phyloP scores from a whole-genome alignment of 2,888 invertebrate genomes.

The Glaucopsyche alexis region DNA sequence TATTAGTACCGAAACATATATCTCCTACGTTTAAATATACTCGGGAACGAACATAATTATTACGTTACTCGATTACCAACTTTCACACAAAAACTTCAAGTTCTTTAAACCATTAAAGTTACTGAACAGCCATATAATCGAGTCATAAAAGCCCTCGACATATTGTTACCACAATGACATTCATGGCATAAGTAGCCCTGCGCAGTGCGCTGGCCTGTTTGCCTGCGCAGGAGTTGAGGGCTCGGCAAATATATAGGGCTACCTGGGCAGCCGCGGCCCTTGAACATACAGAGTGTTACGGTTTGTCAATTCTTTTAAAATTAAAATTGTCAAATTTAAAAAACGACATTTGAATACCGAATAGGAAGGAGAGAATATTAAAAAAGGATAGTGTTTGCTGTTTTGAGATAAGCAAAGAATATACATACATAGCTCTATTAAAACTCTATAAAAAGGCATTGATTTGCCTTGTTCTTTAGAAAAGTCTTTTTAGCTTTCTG shows the following conservation, averaged over 20 bases:
- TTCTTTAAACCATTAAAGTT: not conserved
- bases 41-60: too few species aligned
- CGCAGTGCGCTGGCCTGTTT: constrained; percentile 25
- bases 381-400: too few species aligned
- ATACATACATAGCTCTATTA: too few species aligned
- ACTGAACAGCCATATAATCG: not conserved
- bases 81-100: not conserved
- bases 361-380: too few species aligned
- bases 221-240: constrained; percentile 29
- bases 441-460: too few species aligned
- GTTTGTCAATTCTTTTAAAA: not conserved
- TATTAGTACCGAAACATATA: not conserved
- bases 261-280: constrained; percentile 39
- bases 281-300: constrained; percentile 30
- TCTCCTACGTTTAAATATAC: not conserved
- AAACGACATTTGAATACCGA: too few species aligned
- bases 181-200: not conserved
- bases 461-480: too few species aligned
- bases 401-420: too few species aligned
- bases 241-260: constrained; percentile 29
- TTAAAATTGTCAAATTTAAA: too few species aligned
- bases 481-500: too few species aligned
- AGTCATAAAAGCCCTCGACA: not conserved
- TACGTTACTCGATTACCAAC: not conserved
- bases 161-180: not conserved